These are phyloP conservation scores for Elmis aenea DNA, from an alignment of 2,888 invertebrate species.

Conservation along the genomic window DNA sequence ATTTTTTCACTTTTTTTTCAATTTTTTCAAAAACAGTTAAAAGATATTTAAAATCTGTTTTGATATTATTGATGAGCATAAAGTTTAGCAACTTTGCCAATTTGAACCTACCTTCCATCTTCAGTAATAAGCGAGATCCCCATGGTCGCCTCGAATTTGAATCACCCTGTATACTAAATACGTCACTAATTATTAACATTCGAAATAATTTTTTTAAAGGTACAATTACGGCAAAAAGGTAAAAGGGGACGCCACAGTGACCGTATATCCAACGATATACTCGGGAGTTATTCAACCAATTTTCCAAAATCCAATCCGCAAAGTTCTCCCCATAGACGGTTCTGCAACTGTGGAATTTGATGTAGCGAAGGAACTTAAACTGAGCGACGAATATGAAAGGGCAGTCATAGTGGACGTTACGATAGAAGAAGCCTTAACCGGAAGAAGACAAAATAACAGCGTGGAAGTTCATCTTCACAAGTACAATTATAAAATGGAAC, in stretches of 20 bases:
- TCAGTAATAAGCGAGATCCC: too few species aligned
- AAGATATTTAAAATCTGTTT: too few species aligned
- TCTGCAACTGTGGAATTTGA: slow-evolving; percentile 66
- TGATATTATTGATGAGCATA: too few species aligned
- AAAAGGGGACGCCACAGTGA: slow-evolving; percentile 77
- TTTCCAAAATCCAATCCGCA: slow-evolving; percentile 64
- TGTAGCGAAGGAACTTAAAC: slow-evolving; percentile 66
- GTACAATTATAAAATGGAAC: slow-evolving; percentile 68
- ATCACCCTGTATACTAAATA: too few species aligned
- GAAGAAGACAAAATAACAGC: slow-evolving; percentile 75
- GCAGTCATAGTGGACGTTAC: slow-evolving; percentile 81
- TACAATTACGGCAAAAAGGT: slow-evolving; percentile 85
- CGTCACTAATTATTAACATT: too few species aligned
- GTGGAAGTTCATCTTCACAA: slow-evolving; percentile 70
- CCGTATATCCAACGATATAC: slow-evolving; percentile 77
- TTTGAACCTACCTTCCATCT: too few species aligned
- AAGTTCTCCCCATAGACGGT: slow-evolving; percentile 64
- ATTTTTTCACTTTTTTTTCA: too few species aligned
- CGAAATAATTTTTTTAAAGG: slow-evolving; percentile 48
- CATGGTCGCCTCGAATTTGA: too few species aligned
- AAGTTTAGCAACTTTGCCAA: too few species aligned
- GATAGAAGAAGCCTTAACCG: slow-evolving; percentile 85
- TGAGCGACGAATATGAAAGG: slow-evolving; percentile 75
- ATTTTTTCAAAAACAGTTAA: too few species aligned
- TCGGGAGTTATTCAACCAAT: slow-evolving; percentile 76